phyloP scores from a whole-genome alignment of 1,140 invertebrate genomes.

The Zaprionus nigranus region DNA sequence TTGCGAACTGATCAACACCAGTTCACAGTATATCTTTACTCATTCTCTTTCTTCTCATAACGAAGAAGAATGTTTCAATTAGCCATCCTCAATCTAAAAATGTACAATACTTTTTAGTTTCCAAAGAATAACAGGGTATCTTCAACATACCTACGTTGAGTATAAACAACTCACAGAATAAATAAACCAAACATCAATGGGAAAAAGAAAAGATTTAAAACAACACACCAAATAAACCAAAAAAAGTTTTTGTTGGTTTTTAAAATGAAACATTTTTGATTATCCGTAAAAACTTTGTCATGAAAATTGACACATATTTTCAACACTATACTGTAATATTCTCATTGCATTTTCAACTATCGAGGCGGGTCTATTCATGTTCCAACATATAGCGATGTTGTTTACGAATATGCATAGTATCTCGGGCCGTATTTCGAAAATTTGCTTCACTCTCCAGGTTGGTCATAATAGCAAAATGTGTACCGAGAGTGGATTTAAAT shows the following conservation, averaged over 20 bases:
- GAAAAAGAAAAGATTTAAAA: background rate
- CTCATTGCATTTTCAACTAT: too few species aligned
- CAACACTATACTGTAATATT: too few species aligned
- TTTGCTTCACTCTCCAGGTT: background rate
- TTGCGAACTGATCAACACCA: background rate
- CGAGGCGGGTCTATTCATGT: too few species aligned
- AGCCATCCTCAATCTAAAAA: too few species aligned
- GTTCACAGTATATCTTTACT: too few species aligned
- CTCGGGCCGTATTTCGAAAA: background rate
- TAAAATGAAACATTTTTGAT: background rate
- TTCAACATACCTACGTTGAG: background rate
- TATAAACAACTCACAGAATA: constrained; percentile 1
- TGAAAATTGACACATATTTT: background rate
- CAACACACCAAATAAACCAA: constrained; percentile 28
- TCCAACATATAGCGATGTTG: background rate
- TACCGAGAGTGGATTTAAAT: background rate
- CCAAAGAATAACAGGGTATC: too few species aligned
- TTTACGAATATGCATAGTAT: background rate
- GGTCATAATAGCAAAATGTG: background rate
- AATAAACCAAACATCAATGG: constrained; percentile 20
- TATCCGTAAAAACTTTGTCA: background rate
- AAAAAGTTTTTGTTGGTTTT: background rate
- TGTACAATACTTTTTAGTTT: background rate
- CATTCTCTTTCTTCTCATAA: too few species aligned
- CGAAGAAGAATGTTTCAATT: too few species aligned